Base-by-base conservation (phyloP, 2,113 vertebrate species). In the Sakesphorus luctuosus region DNA sequence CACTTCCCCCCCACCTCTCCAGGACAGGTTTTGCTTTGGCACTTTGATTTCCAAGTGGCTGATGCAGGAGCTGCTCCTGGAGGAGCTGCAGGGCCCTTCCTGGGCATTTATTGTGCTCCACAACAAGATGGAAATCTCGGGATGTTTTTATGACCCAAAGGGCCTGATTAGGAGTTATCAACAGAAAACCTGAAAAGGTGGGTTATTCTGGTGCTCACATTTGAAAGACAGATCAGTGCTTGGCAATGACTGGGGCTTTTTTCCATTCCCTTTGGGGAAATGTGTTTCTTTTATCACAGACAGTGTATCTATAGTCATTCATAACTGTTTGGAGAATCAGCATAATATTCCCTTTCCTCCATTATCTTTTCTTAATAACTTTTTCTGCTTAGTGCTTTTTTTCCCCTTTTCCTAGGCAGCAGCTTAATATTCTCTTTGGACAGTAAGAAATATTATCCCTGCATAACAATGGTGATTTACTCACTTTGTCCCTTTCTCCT, bases 291-390 rank as follows among this genome's bases (percentile, higher is more conserved):
- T 95, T 97, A 96, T 97, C 94, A 49, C 79, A 69, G 61, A 43
- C 72, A 36, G 50, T 53, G 53, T 85, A 95, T 97, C 94, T 95
- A 46, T 90, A 86, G 87, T 91, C 79, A 95, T 97, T 94, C 95
- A 94, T 89, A 96, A 94, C 88, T 73, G 92, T 84, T 94, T 36
- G 56, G 81, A 96, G 80, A 92, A 95, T 97, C 94, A 95, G 88
- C 95, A 96, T 90, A 95, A 95, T 93, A 95, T 75, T 93, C 83
- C 77, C 66, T 95, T 95, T 75, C 36, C 76, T 91, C 68, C 69
- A 88, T 96, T 94, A 94, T 95, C 94, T 93, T 73, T 85, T 66
- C 89, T 93, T 95, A 93, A 94, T 94, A 95, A 96, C 80, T 72
- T 95, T 90, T 81, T 68, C 76, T 96, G 91, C 91, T 78, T 73